Conservation (phyloP, 2,797 vertebrate species). For the Psittacula echo region DNA sequence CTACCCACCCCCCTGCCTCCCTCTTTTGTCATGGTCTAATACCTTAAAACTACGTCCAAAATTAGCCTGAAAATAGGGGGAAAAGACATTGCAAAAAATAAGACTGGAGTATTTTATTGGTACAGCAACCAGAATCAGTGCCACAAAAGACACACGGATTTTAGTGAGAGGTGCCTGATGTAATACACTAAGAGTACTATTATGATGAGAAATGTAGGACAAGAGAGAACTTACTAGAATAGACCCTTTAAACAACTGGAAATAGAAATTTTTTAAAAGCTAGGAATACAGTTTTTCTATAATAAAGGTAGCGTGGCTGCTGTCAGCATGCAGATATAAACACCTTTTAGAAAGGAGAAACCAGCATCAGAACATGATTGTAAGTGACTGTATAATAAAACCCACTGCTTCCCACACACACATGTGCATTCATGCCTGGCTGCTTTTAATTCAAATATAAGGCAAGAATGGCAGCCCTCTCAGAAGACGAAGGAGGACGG, state of each 20-base stretch:
- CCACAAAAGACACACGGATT: neutral
- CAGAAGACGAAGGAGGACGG: neutral
- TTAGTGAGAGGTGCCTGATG: neutral
- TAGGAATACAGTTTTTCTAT: neutral
- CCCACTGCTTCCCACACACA: neutral
- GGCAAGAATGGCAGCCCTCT: neutral
- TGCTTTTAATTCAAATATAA: conserved; percentile 37
- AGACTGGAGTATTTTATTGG: neutral
- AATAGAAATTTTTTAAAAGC: neutral
- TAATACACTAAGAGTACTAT: neutral
- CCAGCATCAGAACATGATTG: neutral
- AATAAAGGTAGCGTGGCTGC: neutral
- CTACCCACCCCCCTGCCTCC: neutral
- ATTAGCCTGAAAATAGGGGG: neutral
- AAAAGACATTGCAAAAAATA: neutral
- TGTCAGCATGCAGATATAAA: neutral
- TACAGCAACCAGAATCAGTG: neutral
- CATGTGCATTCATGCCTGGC: neutral
- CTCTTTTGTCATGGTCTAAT: neutral
- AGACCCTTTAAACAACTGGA: neutral
- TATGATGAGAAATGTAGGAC: neutral
- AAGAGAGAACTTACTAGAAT: neutral
- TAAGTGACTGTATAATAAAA: neutral
- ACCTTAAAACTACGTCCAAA: neutral
- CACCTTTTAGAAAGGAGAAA: neutral